Base-by-base conservation (phyloP, 2,113 vertebrate genomes). In the Eubucco bourcierii region DNA sequence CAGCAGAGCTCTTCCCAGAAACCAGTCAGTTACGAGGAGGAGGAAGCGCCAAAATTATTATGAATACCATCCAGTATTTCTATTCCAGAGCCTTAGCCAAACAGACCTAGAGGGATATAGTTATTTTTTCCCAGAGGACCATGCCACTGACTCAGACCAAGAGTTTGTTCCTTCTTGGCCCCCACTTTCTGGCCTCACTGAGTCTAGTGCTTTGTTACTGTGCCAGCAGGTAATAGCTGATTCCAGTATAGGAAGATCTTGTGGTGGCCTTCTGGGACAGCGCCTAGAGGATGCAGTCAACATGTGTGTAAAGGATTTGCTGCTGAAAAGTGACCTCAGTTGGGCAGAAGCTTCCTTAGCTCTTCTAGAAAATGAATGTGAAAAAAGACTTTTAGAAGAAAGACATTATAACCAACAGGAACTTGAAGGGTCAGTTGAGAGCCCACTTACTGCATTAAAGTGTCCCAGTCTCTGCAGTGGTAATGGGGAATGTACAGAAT, bases 51-150 rank as follows among this genome's bases (percentile, higher is more conserved):
- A 98, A 10, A 96, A 77, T 89, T 88, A 96, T 15, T 94, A 96
- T 28, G 96, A 91, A 28, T 96, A 97, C 75, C 73, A 96, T 74
- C 90, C 97, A 1, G 71, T 74, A 44, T 93, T 97, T 34, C 34
- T 93, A 1, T 97, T 98, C 74, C 98, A 98, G 74, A 98, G 97
- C 85, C 97, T 98, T 37, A 98, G 97, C 70, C 98, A 98, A 96
- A 91, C 93, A 4, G 97, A 98, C 55, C 81, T 98, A 27, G 97
- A 98, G 50, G 95, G 95, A 9, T 96, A 98, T n/a, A 92, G 97
- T 70, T 99, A 99, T 84, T 98, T 98, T 80, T 99, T 99, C 90
- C 98, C 98, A 8, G 98, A 99, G 90, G 99, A 99, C 94, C 98
- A 99, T 4, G 89, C 96, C 34, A 83, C 94, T 20, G 95, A 96